Evolutionary conservation across 2,113 vertebrate genomes (phyloP).

Genomic region (Numenius arquata): DNA sequence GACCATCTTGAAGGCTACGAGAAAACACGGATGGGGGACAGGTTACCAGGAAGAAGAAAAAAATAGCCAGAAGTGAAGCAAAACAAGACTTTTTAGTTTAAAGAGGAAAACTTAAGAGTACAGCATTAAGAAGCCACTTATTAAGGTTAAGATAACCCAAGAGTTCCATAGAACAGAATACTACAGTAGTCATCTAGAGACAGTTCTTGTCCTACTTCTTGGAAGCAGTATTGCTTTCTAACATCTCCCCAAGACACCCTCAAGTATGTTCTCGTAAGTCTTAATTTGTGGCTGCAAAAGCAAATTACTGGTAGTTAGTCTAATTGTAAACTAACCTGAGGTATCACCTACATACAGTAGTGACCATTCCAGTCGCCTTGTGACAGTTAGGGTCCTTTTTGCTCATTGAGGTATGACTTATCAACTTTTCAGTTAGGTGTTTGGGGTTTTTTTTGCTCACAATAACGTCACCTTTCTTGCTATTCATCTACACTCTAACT

Average conservation of each 20-base stretch:
- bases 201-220: neutral
- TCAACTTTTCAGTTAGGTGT: neutral
- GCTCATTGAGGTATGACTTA: neutral
- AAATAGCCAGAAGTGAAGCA: slow-evolving; percentile 68
- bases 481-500: neutral
- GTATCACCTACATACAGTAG: neutral
- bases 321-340: neutral
- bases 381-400: neutral
- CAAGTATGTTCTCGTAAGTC: rapidly evolving
- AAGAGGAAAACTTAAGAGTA: slow-evolving; percentile 19
- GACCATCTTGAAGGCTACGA: slow-evolving; percentile 98
- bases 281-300: neutral
- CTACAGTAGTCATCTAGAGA: neutral
- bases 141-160: neutral
- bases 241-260: neutral
- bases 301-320: neutral
- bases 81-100: slow-evolving; percentile 46
- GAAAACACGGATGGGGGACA: slow-evolving; percentile 78
- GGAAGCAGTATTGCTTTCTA: neutral
- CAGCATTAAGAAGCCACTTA: neutral
- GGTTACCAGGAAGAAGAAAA: slow-evolving; percentile 74
- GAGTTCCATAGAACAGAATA: neutral
- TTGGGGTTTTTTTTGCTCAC: neutral
- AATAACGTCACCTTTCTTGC: neutral
- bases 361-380: neutral